Conservation (phyloP, 2,113 vertebrate genomes). For the Zosterops lateralis region DNA sequence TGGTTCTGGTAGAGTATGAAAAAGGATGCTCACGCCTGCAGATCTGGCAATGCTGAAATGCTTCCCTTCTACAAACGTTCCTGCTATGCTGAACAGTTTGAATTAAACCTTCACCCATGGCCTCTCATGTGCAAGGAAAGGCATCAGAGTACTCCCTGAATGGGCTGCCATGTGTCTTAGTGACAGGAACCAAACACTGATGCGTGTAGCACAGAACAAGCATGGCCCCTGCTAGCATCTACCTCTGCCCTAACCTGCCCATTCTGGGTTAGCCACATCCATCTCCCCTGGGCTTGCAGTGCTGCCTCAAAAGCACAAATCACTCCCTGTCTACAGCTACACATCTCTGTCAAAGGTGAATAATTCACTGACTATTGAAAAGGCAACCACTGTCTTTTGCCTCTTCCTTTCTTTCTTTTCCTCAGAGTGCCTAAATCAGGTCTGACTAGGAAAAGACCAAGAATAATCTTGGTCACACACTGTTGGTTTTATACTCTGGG, state of each 20-base stretch:
- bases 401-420: background rate
- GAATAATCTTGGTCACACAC: background rate
- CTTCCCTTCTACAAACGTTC: background rate
- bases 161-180: background rate
- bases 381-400: background rate
- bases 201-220: background rate
- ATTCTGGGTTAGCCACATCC: background rate
- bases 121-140: background rate
- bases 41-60: background rate
- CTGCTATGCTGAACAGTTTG: background rate
- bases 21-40: background rate
- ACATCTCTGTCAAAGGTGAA: background rate
- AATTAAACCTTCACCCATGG: background rate
- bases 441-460: background rate
- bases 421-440: background rate
- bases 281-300: background rate
- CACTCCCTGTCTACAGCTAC: background rate
- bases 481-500: background rate
- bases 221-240: fast-evolving
- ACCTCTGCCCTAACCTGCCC: fast-evolving
- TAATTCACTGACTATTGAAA: background rate
- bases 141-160: background rate
- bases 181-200: background rate
- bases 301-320: background rate
- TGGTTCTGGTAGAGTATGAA: background rate